Percentiles rank a stretch among this genome's conserved stretches.
Evolutionary conservation across 1,140 invertebrate species (phyloP).

Genomic region (Archivesica marissinica): DNA sequence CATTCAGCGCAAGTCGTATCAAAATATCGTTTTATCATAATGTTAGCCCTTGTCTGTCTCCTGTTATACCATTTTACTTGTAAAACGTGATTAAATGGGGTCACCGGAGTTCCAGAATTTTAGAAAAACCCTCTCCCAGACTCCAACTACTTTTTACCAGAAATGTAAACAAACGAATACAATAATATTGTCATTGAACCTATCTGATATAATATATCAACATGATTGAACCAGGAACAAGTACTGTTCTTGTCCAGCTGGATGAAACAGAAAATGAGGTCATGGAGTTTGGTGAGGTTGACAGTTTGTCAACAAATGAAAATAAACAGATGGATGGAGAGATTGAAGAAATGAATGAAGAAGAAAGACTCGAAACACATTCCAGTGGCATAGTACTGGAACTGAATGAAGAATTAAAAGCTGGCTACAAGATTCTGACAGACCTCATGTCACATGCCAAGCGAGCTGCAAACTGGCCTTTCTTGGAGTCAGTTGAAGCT

Average conservation of each 20-base stretch:
- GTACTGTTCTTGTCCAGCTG: neutral
- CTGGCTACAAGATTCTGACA: conserved; percentile 53
- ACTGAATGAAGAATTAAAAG: conserved; percentile 48
- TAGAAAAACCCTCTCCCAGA: conserved; percentile 55
- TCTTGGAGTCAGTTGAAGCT: conserved; percentile 55
- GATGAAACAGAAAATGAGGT: conserved; percentile 22
- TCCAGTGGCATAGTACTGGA: conserved; percentile 1
- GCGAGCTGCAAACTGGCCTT: conserved; percentile 57
- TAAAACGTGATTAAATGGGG: conserved; percentile 39
- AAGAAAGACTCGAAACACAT: neutral
- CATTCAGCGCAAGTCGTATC: neutral
- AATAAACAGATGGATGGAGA: conserved; percentile 37
- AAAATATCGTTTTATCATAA: conserved; percentile 8
- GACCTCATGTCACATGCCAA: conserved; percentile 58
- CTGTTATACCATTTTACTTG: neutral
- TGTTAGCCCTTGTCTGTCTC: neutral
- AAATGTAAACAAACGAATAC: conserved; percentile 46
- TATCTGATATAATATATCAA: neutral
- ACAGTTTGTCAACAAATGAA: conserved; percentile 60
- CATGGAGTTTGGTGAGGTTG: conserved; percentile 48
- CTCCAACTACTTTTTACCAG: conserved; percentile 10
- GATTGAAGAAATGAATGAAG: conserved; percentile 39
- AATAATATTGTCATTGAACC: neutral
- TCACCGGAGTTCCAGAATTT: conserved; percentile 54
- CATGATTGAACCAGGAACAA: neutral